Evolutionary conservation across 1,140 invertebrate species (phyloP).

Genomic region (Hypothenemus hampei): DNA sequence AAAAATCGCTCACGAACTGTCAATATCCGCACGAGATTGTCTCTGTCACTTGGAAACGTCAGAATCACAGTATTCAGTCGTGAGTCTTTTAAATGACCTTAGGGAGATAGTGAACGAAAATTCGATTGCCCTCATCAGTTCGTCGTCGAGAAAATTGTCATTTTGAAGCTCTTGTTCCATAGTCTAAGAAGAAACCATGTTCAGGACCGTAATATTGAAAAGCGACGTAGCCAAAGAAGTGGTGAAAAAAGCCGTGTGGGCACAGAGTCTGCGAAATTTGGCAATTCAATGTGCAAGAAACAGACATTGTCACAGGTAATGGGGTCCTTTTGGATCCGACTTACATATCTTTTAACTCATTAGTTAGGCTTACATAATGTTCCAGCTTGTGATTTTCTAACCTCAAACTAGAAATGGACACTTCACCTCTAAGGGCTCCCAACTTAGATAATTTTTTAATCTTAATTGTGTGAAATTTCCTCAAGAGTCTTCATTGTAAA

Average conservation of each 20-base stretch:
- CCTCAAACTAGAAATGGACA: not conserved
- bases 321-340: conserved; percentile 1
- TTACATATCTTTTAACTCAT: not conserved
- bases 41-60: conserved; percentile 4
- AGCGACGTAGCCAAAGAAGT: conserved; percentile 57
- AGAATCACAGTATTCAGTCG: conserved; percentile 19
- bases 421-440: not conserved
- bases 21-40: not conserved
- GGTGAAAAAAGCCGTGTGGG: conserved; percentile 53
- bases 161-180: conserved; percentile 1
- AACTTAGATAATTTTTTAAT: conserved; percentile 22
- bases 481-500: too few species aligned
- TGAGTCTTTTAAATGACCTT: conserved; percentile 42
- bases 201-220: conserved; percentile 60
- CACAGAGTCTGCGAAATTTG: conserved; percentile 55
- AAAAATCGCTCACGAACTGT: not conserved
- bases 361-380: not conserved
- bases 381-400: conserved; percentile 1
- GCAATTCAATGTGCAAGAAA: conserved; percentile 56
- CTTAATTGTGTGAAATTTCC: too few species aligned
- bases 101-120: conserved; percentile 27
- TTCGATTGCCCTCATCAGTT: conserved; percentile 31
- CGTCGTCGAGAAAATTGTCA: conserved; percentile 6
- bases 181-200: conserved; percentile 46
- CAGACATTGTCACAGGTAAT: conserved; percentile 56